Base-by-base conservation (phyloP, 1,140 invertebrate species). In the Drosophila ohnishii region DNA sequence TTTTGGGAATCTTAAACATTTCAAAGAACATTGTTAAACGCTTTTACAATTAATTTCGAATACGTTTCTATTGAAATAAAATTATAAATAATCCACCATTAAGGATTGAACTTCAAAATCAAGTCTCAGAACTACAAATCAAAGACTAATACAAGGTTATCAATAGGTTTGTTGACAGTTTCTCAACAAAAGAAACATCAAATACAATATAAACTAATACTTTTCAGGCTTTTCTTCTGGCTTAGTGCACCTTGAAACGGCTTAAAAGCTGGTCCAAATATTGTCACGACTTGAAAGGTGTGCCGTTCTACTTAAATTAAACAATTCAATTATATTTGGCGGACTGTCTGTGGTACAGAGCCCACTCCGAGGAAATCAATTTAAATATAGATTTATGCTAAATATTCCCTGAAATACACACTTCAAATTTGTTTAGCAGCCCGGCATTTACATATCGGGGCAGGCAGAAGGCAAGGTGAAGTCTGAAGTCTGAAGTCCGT, bases 251-350 rank as follows among this genome's bases (percentile, higher is more conserved):
- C 28, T 11, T 5, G 2, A 53, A 53, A 22, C 11, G 5, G 6
- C 8, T 19, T 19, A 14, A 51, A 34, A 22, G 19, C 13, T 22
- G 14, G 16, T 19, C 51, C 32, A 37, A 55, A 55, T 55, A 55
- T 25, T 30, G 37, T 44, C 55, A 51, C 64, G 28, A 37, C 22
- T 16, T 39, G 22, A 40, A 57, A 42, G 22, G 10, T 5, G 10
- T 5, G 35, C 0, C 34, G 6, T 57, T 40, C 35, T 13, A 28
- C 35, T 16, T 57, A 28, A 57, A 57, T 40, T 13, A 40, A 42
- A 16, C 55, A 57, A 57, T 57, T 57, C n/a, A 57, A 57, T 57
- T 57, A 57, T 16, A 57, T 25, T 57, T 9, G 34, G 55, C 34
- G 55, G 22, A 28, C 53, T n/a, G 51, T 22, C 32, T 28, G 25